Percentiles rank a stretch among this genome's conserved stretches.
These are phyloP conservation scores for Etheostoma spectabile DNA, from an alignment of 2,113 vertebrate genomes.

Conservation along the genomic window DNA sequence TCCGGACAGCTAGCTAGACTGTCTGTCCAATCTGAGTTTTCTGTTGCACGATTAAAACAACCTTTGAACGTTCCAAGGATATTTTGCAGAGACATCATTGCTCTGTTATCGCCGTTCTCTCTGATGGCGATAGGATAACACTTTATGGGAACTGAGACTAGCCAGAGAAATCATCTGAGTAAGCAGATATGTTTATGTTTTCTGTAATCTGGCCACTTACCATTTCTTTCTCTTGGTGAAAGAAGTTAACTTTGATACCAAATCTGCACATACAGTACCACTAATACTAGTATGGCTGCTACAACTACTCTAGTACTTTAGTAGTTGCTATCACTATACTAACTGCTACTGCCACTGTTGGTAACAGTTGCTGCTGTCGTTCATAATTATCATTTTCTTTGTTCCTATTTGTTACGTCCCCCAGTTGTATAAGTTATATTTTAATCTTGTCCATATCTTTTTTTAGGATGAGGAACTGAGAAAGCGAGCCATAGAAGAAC, in stretches of 20 bases:
- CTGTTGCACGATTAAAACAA: no score
- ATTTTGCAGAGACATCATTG: no score
- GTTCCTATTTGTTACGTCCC: not conserved
- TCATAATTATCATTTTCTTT: not conserved
- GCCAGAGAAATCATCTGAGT: not conserved
- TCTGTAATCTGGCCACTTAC: not conserved
- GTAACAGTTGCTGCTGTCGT: not conserved
- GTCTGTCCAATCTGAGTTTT: no score
- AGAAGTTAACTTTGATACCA: not conserved
- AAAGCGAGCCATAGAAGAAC: slow-evolving; percentile 77
- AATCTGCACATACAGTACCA: not conserved
- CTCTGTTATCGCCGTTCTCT: not conserved
- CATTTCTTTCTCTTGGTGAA: not conserved
- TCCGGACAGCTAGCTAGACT: no score
- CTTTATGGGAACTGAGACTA: not conserved
- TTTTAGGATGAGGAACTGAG: slow-evolving; percentile 78
- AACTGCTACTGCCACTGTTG: not conserved
- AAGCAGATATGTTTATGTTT: not conserved
- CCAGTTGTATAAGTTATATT: not conserved
- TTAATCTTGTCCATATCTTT: not conserved
- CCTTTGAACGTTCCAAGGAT: no score
- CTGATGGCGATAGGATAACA: not conserved
- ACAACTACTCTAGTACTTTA: not conserved
- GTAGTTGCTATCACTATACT: no score
- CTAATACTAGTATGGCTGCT: not conserved